A percentile compares a stretch with the other conserved stretches of the same genome.
These are phyloP conservation scores for Zaprionus africanus DNA, from an alignment of 1,140 invertebrate genomes.

Conservation along the genomic window DNA sequence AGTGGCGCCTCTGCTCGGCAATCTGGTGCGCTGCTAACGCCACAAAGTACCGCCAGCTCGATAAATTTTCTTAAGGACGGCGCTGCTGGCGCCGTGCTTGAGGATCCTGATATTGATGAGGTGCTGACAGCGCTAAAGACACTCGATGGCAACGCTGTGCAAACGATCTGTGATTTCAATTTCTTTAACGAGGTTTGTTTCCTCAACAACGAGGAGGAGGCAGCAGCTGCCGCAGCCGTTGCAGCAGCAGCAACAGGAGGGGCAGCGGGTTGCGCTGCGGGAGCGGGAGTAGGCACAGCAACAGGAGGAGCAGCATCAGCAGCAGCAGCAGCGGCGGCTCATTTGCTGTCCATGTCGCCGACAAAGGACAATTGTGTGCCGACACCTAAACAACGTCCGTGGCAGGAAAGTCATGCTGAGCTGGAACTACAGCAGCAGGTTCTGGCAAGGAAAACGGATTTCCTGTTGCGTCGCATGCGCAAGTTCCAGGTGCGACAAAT, in stretches of 20 bases:
- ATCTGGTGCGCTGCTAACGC: slow-evolving; percentile 46
- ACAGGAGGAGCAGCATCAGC: neutral
- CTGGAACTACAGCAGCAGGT: slow-evolving; percentile 86
- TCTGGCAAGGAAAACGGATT: slow-evolving; percentile 88
- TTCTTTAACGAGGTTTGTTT: slow-evolving; percentile 75
- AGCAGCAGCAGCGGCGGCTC: neutral
- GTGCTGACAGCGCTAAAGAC: slow-evolving; percentile 81
- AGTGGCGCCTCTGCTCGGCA: slow-evolving; percentile 14
- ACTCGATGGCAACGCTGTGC: slow-evolving; percentile 64
- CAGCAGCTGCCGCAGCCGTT: slow-evolving; percentile 21
- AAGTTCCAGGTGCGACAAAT: slow-evolving; percentile 90
- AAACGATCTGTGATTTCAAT: slow-evolving; percentile 76
- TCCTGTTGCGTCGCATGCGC: slow-evolving; percentile 89
- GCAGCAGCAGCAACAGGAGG: slow-evolving; percentile 17
- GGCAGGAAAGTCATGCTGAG: slow-evolving; percentile 58
- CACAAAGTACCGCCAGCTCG: slow-evolving; percentile 64
- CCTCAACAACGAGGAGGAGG: slow-evolving; percentile 66
- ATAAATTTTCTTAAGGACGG: slow-evolving; percentile 70
- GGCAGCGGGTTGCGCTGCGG: neutral
- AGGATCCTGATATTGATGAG: slow-evolving; percentile 82
- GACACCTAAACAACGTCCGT: slow-evolving; percentile 19
- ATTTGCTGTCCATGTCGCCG: slow-evolving; percentile 8
- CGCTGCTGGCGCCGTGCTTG: slow-evolving; percentile 59
- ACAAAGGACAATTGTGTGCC: slow-evolving; percentile 15
- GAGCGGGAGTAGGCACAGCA: neutral